These are phyloP conservation scores for Mormyrus proboscirostris DNA, from an alignment of 2,797 vertebrate genomes.

Conservation along the genomic window DNA sequence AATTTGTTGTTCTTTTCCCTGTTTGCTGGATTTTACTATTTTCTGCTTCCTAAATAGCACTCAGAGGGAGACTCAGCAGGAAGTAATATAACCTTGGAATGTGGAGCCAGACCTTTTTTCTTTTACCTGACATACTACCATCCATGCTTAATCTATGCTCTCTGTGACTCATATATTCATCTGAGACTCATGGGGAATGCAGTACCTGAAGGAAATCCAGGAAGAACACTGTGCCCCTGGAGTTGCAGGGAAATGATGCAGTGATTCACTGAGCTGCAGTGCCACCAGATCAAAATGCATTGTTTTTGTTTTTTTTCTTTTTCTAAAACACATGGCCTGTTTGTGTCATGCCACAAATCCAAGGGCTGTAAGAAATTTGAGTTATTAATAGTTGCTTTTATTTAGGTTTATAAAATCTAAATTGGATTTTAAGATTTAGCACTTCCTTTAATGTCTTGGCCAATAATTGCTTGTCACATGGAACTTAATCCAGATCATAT, in stretches of 20 bases:
- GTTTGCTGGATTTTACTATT: not conserved
- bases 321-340: slow-evolving; percentile 1
- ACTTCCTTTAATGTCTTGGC: slow-evolving; percentile 8
- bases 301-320: not conserved
- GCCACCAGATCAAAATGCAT: not conserved
- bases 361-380: slow-evolving; percentile 10
- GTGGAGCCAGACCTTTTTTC: not conserved
- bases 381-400: not conserved
- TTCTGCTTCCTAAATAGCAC: not conserved
- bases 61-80: not conserved
- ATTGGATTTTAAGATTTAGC: not conserved
- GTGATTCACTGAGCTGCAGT: not conserved
- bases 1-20: not conserved
- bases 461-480: not conserved
- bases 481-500: not conserved
- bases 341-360: not conserved
- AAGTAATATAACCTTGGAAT: not conserved
- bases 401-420: not conserved
- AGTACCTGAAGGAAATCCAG: not conserved
- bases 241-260: not conserved
- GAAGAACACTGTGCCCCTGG: not conserved
- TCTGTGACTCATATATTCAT: not conserved
- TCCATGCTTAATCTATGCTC: not conserved
- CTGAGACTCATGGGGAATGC: not conserved
- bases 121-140: slow-evolving; percentile 1